A percentile compares a stretch with the other conserved stretches of the same genome.
Evolutionary conservation across 2,888 invertebrate species (phyloP).

Genomic region (Nomada ferruginata): DNA sequence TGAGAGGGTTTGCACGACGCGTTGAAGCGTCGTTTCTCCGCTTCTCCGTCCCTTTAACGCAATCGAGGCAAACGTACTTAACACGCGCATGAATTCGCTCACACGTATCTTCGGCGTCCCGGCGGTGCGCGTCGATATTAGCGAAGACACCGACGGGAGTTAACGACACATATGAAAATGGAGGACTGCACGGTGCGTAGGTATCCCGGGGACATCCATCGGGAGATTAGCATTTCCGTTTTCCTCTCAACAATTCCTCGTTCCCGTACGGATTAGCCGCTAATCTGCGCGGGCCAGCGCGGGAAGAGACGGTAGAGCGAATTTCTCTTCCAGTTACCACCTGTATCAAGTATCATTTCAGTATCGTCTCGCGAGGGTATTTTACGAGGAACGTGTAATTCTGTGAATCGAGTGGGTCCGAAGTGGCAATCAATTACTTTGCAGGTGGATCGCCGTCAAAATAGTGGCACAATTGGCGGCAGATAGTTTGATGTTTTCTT

Average conservation of each 20-base stretch:
- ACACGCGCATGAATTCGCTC: conserved; percentile 28
- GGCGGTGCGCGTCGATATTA: conserved; percentile 53
- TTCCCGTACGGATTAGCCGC: conserved; percentile 82
- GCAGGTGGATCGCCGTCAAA: conserved; percentile 14
- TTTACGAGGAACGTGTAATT: conserved; percentile 49
- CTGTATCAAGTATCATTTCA: conserved; percentile 83
- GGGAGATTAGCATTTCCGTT: conserved; percentile 84
- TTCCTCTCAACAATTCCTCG: conserved; percentile 83
- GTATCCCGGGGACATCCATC: conserved; percentile 81
- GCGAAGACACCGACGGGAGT: conserved; percentile 26
- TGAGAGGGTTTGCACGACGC: conserved; percentile 77
- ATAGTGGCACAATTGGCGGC: not conserved
- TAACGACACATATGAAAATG: conserved; percentile 66
- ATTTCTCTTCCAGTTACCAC: conserved; percentile 79
- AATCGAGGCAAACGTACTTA: conserved; percentile 75
- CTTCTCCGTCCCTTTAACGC: conserved; percentile 69
- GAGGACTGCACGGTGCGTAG: conserved; percentile 73
- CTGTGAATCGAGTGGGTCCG: conserved; percentile 32
- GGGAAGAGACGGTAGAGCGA: conserved; percentile 67
- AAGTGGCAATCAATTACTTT: conserved; percentile 60
- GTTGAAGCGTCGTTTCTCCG: conserved; percentile 75
- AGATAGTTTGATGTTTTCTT: not conserved
- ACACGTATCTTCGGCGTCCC: conserved; percentile 8
- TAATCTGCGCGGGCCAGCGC: conserved; percentile 79
- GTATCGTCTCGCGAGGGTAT: conserved; percentile 74